Percentiles rank a stretch among this genome's conserved stretches.
These are phyloP conservation scores for Pissodes strobi DNA, from an alignment of 1,140 invertebrate species.

Conservation along the genomic window DNA sequence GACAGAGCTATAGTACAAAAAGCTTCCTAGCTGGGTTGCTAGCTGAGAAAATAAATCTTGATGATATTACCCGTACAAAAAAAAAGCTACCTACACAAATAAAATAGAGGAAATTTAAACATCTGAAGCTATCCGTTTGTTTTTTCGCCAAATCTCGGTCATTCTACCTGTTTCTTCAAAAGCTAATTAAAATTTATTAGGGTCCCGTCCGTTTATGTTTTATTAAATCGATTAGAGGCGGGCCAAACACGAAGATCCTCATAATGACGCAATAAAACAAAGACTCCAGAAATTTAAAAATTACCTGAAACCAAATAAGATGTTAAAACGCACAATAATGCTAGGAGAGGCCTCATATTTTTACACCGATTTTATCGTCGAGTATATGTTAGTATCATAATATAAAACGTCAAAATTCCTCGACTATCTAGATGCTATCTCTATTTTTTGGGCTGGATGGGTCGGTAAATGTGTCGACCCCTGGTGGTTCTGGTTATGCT, in stretches of 20 bases:
- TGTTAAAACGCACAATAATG: constrained; percentile 22
- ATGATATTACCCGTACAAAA: too few relatives aligned
- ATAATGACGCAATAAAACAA: constrained; percentile 9
- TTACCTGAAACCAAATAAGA: constrained; percentile 2
- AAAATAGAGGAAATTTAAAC: too few relatives aligned
- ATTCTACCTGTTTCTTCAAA: neutral
- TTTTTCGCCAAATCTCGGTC: neutral
- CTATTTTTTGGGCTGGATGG: constrained; percentile 20
- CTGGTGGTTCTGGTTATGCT: constrained; percentile 27
- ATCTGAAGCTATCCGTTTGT: too few relatives aligned
- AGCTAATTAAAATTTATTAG: constrained; percentile 9
- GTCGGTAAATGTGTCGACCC: constrained; percentile 28
- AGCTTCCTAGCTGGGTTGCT: too few relatives aligned
- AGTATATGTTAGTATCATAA: constrained; percentile 28
- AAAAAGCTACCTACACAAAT: too few relatives aligned
- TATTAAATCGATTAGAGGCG: constrained; percentile 2
- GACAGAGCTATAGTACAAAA: too few relatives aligned
- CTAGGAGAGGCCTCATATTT: constrained; percentile 18
- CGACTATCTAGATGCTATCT: constrained; percentile 23
- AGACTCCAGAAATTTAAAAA: neutral
- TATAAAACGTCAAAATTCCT: constrained; percentile 27
- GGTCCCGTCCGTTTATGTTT: neutral
- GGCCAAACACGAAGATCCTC: neutral
- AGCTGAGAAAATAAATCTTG: too few relatives aligned
- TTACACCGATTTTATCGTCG: constrained; percentile 26